A percentile compares a stretch with the other conserved stretches of the same genome.
Evolutionary conservation across 2,888 invertebrate species (phyloP).

Genomic region (Exocentrus adspersus): DNA sequence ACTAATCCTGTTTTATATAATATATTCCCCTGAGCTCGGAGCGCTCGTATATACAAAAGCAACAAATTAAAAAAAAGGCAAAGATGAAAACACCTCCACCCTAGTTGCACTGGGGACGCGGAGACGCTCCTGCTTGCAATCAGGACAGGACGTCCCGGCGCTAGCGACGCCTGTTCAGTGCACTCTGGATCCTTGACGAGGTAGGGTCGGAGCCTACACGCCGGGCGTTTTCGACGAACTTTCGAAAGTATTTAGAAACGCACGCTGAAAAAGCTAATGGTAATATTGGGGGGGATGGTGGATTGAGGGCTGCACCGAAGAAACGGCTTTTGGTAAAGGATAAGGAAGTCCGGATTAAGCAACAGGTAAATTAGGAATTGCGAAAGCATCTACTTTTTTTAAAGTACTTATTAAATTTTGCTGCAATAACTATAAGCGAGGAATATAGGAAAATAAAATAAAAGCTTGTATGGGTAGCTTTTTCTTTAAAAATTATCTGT

Average conservation of each 20-base stretch:
- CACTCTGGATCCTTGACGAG: constrained; percentile 9
- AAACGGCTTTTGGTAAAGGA: neutral
- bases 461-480: too few relatives aligned
- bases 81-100: constrained; percentile 1
- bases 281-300: neutral
- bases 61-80: neutral
- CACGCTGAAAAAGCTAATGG: neutral
- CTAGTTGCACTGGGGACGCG: constrained; percentile 15
- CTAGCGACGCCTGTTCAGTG: constrained; percentile 30
- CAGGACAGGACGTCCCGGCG: constrained; percentile 26
- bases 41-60: neutral
- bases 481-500: too few relatives aligned
- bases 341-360: neutral
- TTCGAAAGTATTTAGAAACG: neutral
- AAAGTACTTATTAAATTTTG: too few relatives aligned
- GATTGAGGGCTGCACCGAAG: neutral
- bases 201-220: neutral
- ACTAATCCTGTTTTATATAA: too few relatives aligned
- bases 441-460: too few relatives aligned
- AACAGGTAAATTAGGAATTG: neutral
- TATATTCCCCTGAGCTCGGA: too few relatives aligned
- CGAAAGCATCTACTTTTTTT: too few relatives aligned
- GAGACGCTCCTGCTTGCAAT: constrained; percentile 27
- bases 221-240: constrained; percentile 1
- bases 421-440: too few relatives aligned